Base-by-base conservation (phyloP, 2,113 vertebrate genomes). In the Pongo abelii region DNA sequence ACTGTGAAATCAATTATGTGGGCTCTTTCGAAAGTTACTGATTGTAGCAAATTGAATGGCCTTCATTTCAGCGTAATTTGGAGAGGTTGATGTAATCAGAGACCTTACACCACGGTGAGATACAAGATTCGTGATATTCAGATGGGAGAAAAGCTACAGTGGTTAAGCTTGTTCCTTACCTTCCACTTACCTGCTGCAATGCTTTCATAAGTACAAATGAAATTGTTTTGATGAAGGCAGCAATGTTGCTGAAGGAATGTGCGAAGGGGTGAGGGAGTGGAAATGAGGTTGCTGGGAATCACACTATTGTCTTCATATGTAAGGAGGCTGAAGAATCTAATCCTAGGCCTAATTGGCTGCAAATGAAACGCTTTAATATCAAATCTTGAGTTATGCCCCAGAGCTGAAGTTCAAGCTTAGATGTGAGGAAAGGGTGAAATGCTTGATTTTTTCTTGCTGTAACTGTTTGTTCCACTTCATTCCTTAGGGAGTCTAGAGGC, bases 1-100 rank as follows among this genome's bases (percentile, higher is more conserved):
- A 98, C 98, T 98, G 98, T 98, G 98, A 99, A 99, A 99, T 99
- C 99, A 99, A 99, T 99, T 99, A 99, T 99, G 97, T 98, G 97
- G 97, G 98, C 98, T 98, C 97, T 99, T 98, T 98, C 93, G 1
- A 99, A 99, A 99, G 98, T 99, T 98, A 98, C 98, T 98, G 98
- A 99, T 99, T 99, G 98, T 98, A 98, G 97, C 97, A 99, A 98
- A 99, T 98, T 99, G 99, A 99, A 99, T 98, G 98, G 98, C 98
- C 98, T 99, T 98, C 98, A 98, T 99, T 98, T 98, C 98, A 98
- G 98, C 98, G 98, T 99, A 99, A 99, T 99, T 99, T 99, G 98
- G 98, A 99, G 98, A 98, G 98, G 98, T 98, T 98, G 98, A 99
- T 99, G 98, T 98, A 99, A 99, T 99, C 98, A 98, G 98, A 98